These are phyloP conservation scores for Todus mexicanus DNA, from an alignment of 2,797 vertebrate species.

Conservation along the genomic window DNA sequence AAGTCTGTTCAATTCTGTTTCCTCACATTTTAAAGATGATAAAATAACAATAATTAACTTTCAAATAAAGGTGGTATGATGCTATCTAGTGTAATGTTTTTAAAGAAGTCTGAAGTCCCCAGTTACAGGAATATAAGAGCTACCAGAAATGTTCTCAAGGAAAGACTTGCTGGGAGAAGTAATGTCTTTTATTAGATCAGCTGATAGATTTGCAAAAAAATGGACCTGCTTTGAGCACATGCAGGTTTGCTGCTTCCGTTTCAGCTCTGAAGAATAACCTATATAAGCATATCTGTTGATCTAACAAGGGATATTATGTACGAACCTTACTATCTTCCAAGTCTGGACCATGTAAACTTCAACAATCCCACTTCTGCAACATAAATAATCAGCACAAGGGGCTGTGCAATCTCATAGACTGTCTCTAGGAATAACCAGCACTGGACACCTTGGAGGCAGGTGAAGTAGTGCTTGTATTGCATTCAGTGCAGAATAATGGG, in stretches of 20 bases:
- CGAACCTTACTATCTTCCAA: background rate
- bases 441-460: background rate
- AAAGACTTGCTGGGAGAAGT: slow-evolving; percentile 20
- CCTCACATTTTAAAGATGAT: slow-evolving; percentile 44
- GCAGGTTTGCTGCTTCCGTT: slow-evolving; percentile 33
- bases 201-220: slow-evolving; percentile 8
- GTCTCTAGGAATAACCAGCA: background rate
- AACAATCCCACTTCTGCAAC: slow-evolving; percentile 6
- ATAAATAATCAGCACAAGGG: background rate
- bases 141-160: slow-evolving; percentile 10
- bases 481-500: background rate
- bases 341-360: slow-evolving; percentile 16
- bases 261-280: slow-evolving; percentile 10
- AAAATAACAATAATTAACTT: slow-evolving; percentile 53
- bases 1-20: slow-evolving; percentile 33
- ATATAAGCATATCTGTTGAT: slow-evolving; percentile 18
- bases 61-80: slow-evolving; percentile 43
- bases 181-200: slow-evolving; percentile 58
- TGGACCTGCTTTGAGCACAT: background rate
- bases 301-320: slow-evolving; percentile 15
- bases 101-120: slow-evolving; percentile 3
- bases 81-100: slow-evolving; percentile 35
- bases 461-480: background rate
- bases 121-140: slow-evolving; percentile 32
- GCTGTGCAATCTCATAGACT: background rate